phyloP scores from a whole-genome alignment of 2,797 vertebrate genomes.

The Yasuhikotakia modesta region DNA sequence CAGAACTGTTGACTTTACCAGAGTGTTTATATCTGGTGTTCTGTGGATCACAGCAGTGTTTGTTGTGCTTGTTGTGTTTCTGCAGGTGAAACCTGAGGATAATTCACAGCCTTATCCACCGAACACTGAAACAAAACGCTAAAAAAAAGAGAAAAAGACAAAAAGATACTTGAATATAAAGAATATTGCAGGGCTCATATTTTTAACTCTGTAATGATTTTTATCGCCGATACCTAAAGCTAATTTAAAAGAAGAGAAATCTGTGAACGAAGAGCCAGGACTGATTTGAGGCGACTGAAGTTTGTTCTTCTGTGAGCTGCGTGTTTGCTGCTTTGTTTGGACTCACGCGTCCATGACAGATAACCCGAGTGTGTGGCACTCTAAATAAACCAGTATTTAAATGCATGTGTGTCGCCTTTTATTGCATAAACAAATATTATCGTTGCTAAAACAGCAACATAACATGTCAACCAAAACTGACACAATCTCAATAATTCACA shows the following conservation, averaged over 20 bases:
- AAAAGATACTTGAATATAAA: slow-evolving; percentile 68
- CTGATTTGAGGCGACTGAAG: slow-evolving; percentile 64
- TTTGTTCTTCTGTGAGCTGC: slow-evolving; percentile 70
- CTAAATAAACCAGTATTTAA: slow-evolving; percentile 75
- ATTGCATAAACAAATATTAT: not conserved
- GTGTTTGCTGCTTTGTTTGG: slow-evolving; percentile 70
- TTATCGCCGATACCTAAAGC: slow-evolving; percentile 61
- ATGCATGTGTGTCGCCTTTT: slow-evolving; percentile 39
- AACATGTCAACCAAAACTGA: too few relatives aligned
- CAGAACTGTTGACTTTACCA: too few relatives aligned
- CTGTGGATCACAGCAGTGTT: not conserved
- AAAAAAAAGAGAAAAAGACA: slow-evolving; percentile 61
- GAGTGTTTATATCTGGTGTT: not conserved
- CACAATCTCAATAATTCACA: too few relatives aligned
- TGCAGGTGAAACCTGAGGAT: slow-evolving; percentile 60
- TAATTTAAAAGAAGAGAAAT: slow-evolving; percentile 57
- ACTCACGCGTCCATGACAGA: slow-evolving; percentile 65
- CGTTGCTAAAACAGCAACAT: not conserved
- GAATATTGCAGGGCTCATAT: slow-evolving; percentile 67
- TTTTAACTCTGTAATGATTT: slow-evolving; percentile 71
- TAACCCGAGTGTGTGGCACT: slow-evolving; percentile 73
- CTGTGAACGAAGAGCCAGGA: slow-evolving; percentile 61
- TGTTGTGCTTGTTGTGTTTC: too few relatives aligned
- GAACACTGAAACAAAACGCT: slow-evolving; percentile 55
- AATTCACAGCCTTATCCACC: slow-evolving; percentile 58